A percentile compares a stretch with the other conserved stretches of the same genome.
Conservation (phyloP, 2,797 vertebrate genomes). For the Aplochiton taeniatus region DNA sequence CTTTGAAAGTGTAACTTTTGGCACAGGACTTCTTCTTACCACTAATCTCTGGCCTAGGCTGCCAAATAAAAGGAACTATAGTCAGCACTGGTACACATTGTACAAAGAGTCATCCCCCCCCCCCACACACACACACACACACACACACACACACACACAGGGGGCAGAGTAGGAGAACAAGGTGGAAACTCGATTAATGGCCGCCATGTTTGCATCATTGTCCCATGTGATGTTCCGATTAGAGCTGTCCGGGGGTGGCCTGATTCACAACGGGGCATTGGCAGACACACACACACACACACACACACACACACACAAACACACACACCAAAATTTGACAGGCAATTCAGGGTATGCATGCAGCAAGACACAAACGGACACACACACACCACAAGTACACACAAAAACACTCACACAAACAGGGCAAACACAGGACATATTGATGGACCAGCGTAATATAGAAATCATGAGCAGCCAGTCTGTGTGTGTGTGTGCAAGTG, state of each 20-base stretch:
- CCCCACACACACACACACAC: background rate
- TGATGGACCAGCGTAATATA: too few relatives aligned
- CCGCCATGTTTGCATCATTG: background rate
- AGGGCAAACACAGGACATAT: too few relatives aligned
- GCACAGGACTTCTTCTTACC: too few relatives aligned
- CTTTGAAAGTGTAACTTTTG: too few relatives aligned
- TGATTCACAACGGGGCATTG: background rate
- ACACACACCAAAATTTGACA: background rate
- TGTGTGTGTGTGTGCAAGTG: too few relatives aligned
- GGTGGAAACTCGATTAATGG: background rate
- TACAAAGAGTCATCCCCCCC: background rate
- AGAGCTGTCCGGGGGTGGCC: background rate
- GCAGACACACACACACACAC: slow-evolving; percentile 19
- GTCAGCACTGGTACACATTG: background rate
- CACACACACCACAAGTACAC: too few relatives aligned
- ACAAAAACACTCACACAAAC: too few relatives aligned
- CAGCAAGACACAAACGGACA: too few relatives aligned
- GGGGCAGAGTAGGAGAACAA: background rate
- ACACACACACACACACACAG: background rate
- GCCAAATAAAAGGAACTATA: too few relatives aligned
- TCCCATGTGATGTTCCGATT: slow-evolving; percentile 1
- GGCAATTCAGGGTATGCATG: too few relatives aligned
- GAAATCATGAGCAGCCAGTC: too few relatives aligned
- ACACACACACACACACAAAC: slow-evolving; percentile 2
- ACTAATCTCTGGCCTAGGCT: too few relatives aligned